Evolutionary conservation across 1,140 invertebrate species (phyloP).

Genomic region (Sitodiplosis mosellana): DNA sequence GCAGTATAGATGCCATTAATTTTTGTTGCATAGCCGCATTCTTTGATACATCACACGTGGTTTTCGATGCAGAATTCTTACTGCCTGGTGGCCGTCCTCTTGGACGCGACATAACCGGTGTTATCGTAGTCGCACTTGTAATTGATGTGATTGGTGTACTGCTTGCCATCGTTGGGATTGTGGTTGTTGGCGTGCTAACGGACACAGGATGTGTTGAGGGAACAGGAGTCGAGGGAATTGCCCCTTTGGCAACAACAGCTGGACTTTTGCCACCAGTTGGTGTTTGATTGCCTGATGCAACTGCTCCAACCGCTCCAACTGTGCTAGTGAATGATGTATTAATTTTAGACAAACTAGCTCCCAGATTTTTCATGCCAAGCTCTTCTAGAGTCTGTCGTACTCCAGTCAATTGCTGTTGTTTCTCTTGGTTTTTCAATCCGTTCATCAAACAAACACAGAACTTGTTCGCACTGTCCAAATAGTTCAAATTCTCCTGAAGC

Average conservation of each 20-base stretch:
- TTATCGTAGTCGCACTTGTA: background rate
- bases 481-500: conserved; percentile 18
- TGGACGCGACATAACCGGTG: background rate
- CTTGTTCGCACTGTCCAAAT: conserved; percentile 24
- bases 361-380: background rate
- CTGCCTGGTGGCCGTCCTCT: background rate
- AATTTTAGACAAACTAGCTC: background rate
- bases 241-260: background rate
- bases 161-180: background rate
- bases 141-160: background rate
- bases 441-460: conserved; percentile 21
- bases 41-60: too few relatives aligned
- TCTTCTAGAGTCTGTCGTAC: background rate
- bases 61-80: background rate
- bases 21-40: too few relatives aligned
- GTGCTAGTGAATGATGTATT: background rate
- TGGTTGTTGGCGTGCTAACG: background rate
- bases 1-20: too few relatives aligned
- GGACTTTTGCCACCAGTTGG: background rate
- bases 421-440: conserved; percentile 5
- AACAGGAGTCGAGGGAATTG: background rate
- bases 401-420: conserved; percentile 1
- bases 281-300: background rate
- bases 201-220: background rate
- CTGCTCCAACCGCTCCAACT: too few relatives aligned